Percentiles rank a stretch among this genome's conserved stretches.
Evolutionary conservation across 2,113 vertebrate genomes (phyloP).

Genomic region (Hypanus sabinus): DNA sequence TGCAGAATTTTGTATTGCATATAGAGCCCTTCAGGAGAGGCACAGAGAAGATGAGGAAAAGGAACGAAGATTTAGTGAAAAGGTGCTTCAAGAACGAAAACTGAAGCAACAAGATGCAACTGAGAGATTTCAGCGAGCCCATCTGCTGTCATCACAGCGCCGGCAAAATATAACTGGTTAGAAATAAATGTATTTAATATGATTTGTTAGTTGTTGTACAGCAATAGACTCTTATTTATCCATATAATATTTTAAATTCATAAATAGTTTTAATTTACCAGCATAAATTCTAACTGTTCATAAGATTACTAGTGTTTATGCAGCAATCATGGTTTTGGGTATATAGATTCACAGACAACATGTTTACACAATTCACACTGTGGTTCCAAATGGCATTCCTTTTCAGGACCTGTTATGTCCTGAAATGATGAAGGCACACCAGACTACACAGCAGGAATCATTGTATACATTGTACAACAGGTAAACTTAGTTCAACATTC

Average conservation of each 20-base stretch:
- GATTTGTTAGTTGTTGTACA: not conserved
- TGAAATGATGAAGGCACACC: not conserved
- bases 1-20: constrained; percentile 40
- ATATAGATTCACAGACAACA: not conserved
- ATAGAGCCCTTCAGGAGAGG: constrained; percentile 76
- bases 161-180: constrained; percentile 39
- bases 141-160: constrained; percentile 63
- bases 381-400: not conserved
- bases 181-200: constrained; percentile 1
- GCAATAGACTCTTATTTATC: constrained; percentile 2
- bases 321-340: not conserved
- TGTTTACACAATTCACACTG: too few relatives aligned
- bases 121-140: constrained; percentile 73
- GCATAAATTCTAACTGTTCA: not conserved
- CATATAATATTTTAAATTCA: not conserved
- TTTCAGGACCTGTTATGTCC: not conserved
- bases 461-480: not conserved
- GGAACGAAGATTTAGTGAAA: constrained; percentile 68
- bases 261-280: too few relatives aligned
- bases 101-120: constrained; percentile 75
- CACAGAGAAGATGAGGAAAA: constrained; percentile 64
- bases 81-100: constrained; percentile 72
- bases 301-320: too few relatives aligned
- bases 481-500: not conserved
- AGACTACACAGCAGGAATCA: not conserved